Evolutionary conservation across 2,888 invertebrate species (phyloP), one percentile per base, ranked within the genome.

Genomic region (Argynnis bischoffii): DNA sequence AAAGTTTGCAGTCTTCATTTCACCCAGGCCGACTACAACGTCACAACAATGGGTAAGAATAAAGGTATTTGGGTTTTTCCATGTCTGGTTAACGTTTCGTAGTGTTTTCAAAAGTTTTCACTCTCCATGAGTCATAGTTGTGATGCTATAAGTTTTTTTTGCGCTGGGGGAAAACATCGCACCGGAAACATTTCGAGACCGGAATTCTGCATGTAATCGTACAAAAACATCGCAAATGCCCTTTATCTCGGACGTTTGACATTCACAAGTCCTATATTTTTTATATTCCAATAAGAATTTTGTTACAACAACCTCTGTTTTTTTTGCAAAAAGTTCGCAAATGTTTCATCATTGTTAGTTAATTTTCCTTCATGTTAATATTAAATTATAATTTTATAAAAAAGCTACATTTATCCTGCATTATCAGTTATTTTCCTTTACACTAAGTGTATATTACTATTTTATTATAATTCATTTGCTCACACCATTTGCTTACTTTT

Each of bases 11-110:
- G 93, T 77, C 83, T 92, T 0, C 92, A 93, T 78, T 93, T 93
- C 80, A 92, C 88, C 0, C 89, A 88, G 63, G 82, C 81, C 6
- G 93, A 93, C 72, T 93, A 93, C 79, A 93, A 90, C 82, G 88
- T 93, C 81, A 93, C 93, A 61, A 90, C 90, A 76, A 90, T 92
- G 92, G 93, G 93, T 89, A 92, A 93, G 90, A 89, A 87, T 84
- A 90, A 88, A 91, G 89, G 88, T 89, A 79, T 86, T 84, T 79
- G 85, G 88, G 88, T 85, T 89, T 90, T 89, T 88, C 88, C 88
- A 83, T 79, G 76, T 84, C 76, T 78, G 72, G 66, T 72, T 75
- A 69, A 55, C 69, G 66, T 72, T 64, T 63, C 72, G 55, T 73
- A 72, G 46, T 66, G 69, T 74, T 68, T 70, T 82, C 77, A 78